A percentile compares a stretch with the other conserved stretches of the same genome.
Evolutionary conservation across 2,113 vertebrate species (phyloP).

Genomic region (Entelurus aequoreus): DNA sequence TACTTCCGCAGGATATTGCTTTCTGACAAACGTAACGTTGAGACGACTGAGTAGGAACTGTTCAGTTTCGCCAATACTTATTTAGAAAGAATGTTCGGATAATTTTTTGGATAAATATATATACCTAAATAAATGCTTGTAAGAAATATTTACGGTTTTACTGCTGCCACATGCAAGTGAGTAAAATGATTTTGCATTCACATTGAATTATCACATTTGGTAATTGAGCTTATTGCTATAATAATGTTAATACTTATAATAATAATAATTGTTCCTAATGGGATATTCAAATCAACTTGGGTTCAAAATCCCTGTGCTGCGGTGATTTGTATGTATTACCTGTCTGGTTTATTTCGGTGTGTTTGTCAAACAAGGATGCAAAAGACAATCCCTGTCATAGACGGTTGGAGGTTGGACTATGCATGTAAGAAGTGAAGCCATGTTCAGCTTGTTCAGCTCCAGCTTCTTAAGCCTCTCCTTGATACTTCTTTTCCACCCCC

Average conservation of each 20-base stretch:
- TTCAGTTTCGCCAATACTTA: too few species aligned
- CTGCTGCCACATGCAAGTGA: background rate
- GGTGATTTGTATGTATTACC: conserved; percentile 30
- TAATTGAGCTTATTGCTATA: too few species aligned
- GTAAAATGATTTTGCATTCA: too few species aligned
- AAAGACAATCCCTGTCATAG: background rate
- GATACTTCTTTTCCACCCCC: background rate
- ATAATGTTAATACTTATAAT: too few species aligned
- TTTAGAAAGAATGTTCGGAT: too few species aligned
- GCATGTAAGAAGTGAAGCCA: background rate
- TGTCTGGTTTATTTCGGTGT: conserved; percentile 3
- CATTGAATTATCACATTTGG: background rate
- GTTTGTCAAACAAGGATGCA: conserved; percentile 21
- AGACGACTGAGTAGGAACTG: background rate
- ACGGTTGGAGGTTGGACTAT: background rate
- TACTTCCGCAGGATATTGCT: too few species aligned
- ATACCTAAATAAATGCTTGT: background rate
- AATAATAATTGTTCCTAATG: conserved; percentile 18
- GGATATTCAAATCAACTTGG: background rate
- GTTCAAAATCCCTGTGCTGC: conserved; percentile 8
- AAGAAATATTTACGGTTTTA: background rate
- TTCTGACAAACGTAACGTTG: too few species aligned
- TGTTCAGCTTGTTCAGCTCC: background rate
- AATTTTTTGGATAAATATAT: too few species aligned
- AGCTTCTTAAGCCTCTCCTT: background rate